Evolutionary conservation across 2,113 vertebrate genomes (phyloP).

Genomic region (Craseonycteris thonglongyai): DNA sequence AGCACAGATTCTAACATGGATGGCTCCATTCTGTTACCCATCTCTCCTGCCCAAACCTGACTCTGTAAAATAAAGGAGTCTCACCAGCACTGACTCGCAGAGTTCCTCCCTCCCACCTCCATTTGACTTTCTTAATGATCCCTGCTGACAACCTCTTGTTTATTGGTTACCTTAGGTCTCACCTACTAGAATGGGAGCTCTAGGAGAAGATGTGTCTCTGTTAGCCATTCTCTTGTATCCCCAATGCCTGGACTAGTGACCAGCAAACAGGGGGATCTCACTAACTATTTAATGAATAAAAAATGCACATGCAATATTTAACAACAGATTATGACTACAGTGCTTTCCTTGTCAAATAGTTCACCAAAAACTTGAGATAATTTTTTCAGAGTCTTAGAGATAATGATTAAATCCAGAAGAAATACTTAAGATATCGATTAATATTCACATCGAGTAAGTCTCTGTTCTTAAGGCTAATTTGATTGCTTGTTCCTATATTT

Average conservation of each 20-base stretch:
- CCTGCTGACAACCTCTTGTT: not conserved
- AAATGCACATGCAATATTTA: not conserved
- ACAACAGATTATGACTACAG: not conserved
- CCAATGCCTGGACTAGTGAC: not conserved
- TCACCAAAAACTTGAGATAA: constrained; percentile 2
- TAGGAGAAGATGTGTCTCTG: not conserved
- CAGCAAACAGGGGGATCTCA: not conserved
- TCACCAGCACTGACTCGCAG: not conserved
- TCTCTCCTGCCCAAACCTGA: not conserved
- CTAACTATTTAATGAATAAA: not conserved
- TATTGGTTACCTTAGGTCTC: not conserved
- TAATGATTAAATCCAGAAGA: not conserved
- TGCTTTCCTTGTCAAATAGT: constrained; percentile 11
- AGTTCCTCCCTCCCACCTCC: not conserved
- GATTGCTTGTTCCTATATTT: constrained; percentile 28
- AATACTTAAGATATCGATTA: constrained; percentile 25
- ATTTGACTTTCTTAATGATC: not conserved
- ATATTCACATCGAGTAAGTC: constrained; percentile 44
- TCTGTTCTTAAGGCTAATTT: constrained; percentile 47
- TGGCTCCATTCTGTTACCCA: not conserved
- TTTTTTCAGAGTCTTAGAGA: not conserved
- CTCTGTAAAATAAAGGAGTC: not conserved
- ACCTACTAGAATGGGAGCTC: not conserved
- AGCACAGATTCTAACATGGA: too few species aligned
- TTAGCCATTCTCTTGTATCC: not conserved